Evolutionary conservation across 2,113 vertebrate species (phyloP), one percentile per base, ranked within the genome.

Genomic region (Tetrao urogallus): DNA sequence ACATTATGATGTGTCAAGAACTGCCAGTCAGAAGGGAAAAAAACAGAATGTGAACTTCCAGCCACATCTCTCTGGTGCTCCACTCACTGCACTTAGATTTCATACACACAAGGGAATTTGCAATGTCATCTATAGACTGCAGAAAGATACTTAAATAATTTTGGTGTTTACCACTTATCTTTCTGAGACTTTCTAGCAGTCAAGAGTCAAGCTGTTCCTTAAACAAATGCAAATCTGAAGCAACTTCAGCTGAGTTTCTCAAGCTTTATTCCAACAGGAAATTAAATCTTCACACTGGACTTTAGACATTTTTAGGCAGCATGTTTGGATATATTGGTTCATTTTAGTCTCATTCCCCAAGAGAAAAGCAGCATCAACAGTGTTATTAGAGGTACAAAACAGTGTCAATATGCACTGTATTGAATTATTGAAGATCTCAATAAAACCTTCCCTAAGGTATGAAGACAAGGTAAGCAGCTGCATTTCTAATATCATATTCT

Each of bases 261-360:
- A 50, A 70, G 76, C 52, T 89, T 70, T 60, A 48, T 24, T 71
- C 30, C 38, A n/a, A 19, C 4, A 13, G 52, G 32, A 93, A 91
- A 78, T 58, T 38, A 88, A 43, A 73, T 63, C 63, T 34, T 88
- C 54, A 82, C 58, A 86, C 28, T 32, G 27, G 42, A 65, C 27
- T 50, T 6, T 7, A 69, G 38, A n/a, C 60, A 57, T 64, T 79
- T 79, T 72, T 58, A 57, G 56, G 43, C 27, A 40, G 9, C 22
- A 21, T 0, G 58, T 88, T 76, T 61, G 47, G 42, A 56, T 45
- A 11, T 8, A 73, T 4, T 42, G n/a, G 28, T 32, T 90, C 74
- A 77, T 93, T 91, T 95, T 48, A 81, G 87, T 82, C 80, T 50
- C 77, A 65, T 83, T 90, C 57, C 80, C 60, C 76, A 38, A 16